Conservation (phyloP, 2,888 invertebrate species). For the Sinohyriopsis cumingii region DNA sequence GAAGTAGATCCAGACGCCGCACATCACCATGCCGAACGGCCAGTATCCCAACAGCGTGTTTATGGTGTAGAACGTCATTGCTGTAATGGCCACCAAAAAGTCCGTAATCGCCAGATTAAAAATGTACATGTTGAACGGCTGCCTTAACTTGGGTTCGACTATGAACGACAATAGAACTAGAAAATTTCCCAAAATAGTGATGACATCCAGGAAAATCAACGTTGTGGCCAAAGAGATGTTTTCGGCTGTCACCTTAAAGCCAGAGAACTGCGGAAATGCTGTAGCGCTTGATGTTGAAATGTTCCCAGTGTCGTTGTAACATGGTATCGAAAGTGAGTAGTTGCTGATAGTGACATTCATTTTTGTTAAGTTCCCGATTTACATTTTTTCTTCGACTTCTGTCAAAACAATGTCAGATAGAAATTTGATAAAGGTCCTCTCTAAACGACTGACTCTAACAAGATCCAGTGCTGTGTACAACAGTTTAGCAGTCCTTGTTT, state of each 20-base stretch:
- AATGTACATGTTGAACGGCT: constrained; percentile 65
- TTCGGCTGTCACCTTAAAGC: constrained; percentile 23
- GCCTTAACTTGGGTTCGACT: constrained; percentile 63
- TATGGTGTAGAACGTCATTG: constrained; percentile 69
- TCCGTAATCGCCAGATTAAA: constrained; percentile 64
- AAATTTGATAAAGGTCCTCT: too few species aligned
- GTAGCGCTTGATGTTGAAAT: too few species aligned
- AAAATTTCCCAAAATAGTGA: constrained; percentile 66
- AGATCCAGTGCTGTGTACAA: too few species aligned
- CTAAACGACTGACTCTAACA: too few species aligned
- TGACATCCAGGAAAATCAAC: constrained; percentile 47
- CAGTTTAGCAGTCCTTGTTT: too few species aligned
- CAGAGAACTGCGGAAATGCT: too few species aligned
- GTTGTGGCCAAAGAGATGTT: constrained; percentile 43
- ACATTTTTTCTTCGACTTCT: too few species aligned
- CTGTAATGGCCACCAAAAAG: constrained; percentile 64
- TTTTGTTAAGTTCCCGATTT: too few species aligned
- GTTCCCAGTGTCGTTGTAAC: too few species aligned
- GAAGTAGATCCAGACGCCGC: constrained; percentile 69
- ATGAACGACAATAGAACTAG: constrained; percentile 66
- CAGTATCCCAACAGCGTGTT: constrained; percentile 68
- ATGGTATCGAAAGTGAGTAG: too few species aligned
- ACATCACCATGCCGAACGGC: constrained; percentile 67
- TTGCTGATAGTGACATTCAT: too few species aligned
- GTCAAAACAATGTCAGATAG: too few species aligned